Percentiles rank a stretch among this genome's conserved stretches.
phyloP scores from a whole-genome alignment of 92 coral and sea anemone species.

The Nematostella vectensis region DNA sequence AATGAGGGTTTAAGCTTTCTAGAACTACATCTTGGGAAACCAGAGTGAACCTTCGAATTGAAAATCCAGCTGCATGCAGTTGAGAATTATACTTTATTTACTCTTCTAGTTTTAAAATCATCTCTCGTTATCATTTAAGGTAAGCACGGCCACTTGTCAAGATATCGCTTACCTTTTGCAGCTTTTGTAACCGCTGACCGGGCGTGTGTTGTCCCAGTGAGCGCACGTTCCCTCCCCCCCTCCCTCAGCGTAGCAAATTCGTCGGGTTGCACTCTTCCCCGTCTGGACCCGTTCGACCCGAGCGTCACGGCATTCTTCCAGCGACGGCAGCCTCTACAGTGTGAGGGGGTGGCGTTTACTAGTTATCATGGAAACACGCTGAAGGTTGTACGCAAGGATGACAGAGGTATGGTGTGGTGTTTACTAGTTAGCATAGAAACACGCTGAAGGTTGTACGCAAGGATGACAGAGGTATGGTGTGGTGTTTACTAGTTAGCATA shows the following conservation, averaged over 20 bases:
- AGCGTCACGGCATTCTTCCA: constrained; percentile 19
- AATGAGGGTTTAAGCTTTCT: no score
- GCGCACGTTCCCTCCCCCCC: no score
- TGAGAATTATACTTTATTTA: no score
- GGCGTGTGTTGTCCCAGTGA: neutral
- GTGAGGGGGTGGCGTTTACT: constrained; percentile 13
- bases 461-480: constrained; percentile 4
- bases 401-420: no score
- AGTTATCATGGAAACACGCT: no score
- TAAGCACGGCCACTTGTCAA: neutral
- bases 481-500: constrained; percentile 4
- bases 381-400: no score
- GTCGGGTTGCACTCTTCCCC: constrained; percentile 22
- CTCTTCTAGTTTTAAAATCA: no score
- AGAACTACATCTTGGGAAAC: no score
- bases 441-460: constrained; percentile 6
- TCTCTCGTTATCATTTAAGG: no score
- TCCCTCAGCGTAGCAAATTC: neutral
- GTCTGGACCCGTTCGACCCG: constrained; percentile 25
- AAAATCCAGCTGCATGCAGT: no score
- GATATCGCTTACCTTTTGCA: neutral
- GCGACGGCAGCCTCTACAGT: constrained; percentile 13
- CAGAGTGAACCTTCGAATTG: no score
- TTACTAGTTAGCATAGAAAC: constrained; percentile 11
- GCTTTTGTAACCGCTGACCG: neutral